Percentiles rank a stretch among this genome's conserved stretches.
Conservation (phyloP, 2,888 invertebrate species). For the Chymomyza amoena region DNA sequence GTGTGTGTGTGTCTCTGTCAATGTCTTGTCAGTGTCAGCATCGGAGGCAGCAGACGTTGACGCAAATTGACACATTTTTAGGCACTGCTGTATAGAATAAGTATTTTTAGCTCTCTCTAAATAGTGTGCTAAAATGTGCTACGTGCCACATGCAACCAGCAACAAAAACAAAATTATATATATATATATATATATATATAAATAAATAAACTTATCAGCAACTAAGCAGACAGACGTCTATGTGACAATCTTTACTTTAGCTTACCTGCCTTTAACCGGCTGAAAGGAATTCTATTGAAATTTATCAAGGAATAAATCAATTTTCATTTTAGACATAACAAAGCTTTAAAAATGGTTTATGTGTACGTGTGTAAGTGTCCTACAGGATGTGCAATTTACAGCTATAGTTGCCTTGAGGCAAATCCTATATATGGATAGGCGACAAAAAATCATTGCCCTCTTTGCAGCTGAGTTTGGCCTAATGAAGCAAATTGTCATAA, state of each 20-base stretch:
- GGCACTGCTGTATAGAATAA: slow-evolving; percentile 7
- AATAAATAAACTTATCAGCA: slow-evolving; percentile 1
- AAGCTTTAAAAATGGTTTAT: neutral
- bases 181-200: neutral
- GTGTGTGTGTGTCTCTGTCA: neutral
- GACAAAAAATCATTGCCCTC: slow-evolving; percentile 12
- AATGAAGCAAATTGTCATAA: slow-evolving; percentile 28
- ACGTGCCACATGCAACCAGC: slow-evolving; percentile 37
- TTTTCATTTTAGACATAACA: slow-evolving; percentile 35
- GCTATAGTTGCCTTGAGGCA: neutral
- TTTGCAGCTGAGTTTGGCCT: slow-evolving; percentile 16
- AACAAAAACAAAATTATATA: neutral
- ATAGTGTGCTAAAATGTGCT: slow-evolving; percentile 64
- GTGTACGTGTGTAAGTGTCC: slow-evolving; percentile 15
- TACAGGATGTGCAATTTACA: neutral
- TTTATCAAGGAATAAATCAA: slow-evolving; percentile 59
- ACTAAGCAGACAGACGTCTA: slow-evolving; percentile 2
- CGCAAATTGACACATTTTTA: slow-evolving; percentile 62
- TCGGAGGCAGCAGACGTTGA: slow-evolving; percentile 34
- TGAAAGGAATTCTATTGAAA: slow-evolving; percentile 21
- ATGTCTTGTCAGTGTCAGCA: neutral
- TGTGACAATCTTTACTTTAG: slow-evolving; percentile 51
- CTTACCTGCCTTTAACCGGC: slow-evolving; percentile 34
- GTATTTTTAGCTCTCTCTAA: slow-evolving; percentile 40
- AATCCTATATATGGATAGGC: neutral